Percentiles rank a stretch among this genome's conserved stretches.
Evolutionary conservation across 2,888 invertebrate genomes (phyloP).

Genomic region (Yponomeuta evonymella): DNA sequence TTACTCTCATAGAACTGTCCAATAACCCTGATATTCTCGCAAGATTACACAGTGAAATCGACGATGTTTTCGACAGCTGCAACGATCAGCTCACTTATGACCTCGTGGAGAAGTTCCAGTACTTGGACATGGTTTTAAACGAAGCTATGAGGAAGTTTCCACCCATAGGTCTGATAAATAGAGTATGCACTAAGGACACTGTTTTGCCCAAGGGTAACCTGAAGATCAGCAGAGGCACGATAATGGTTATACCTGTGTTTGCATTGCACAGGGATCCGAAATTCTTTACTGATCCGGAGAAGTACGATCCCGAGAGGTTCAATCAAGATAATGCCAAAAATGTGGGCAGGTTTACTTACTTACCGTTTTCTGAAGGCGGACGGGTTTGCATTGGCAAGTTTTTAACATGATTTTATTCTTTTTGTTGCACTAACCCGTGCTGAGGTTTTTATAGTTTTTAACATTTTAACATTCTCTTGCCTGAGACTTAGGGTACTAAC

Average conservation of each 20-base stretch:
- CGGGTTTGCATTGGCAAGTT: slow-evolving; percentile 66
- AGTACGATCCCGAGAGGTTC: slow-evolving; percentile 68
- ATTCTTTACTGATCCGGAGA: slow-evolving; percentile 49
- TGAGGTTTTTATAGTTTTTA: too few species aligned
- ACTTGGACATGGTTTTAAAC: slow-evolving; percentile 53
- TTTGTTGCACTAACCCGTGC: too few species aligned
- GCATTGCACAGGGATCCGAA: slow-evolving; percentile 50
- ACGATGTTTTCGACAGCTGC: slow-evolving; percentile 35
- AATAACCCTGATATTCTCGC: slow-evolving; percentile 45
- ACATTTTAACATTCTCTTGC: not conserved
- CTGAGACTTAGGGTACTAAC: not conserved
- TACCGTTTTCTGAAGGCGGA: slow-evolving; percentile 71
- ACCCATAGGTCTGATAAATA: slow-evolving; percentile 40
- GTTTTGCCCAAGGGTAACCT: slow-evolving; percentile 38
- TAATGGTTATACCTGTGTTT: slow-evolving; percentile 38
- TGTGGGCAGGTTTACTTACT: slow-evolving; percentile 45
- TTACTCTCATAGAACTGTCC: slow-evolving; percentile 48
- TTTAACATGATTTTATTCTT: not conserved
- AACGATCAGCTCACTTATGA: slow-evolving; percentile 42
- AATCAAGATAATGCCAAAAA: slow-evolving; percentile 31
- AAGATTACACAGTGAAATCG: slow-evolving; percentile 54
- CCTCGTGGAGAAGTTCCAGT: slow-evolving; percentile 45
- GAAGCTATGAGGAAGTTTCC: slow-evolving; percentile 53
- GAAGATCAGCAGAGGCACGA: slow-evolving; percentile 35
- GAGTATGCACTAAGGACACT: slow-evolving; percentile 42